Evolutionary conservation across 2,113 vertebrate genomes (phyloP).

Genomic region (Otus sunia): DNA sequence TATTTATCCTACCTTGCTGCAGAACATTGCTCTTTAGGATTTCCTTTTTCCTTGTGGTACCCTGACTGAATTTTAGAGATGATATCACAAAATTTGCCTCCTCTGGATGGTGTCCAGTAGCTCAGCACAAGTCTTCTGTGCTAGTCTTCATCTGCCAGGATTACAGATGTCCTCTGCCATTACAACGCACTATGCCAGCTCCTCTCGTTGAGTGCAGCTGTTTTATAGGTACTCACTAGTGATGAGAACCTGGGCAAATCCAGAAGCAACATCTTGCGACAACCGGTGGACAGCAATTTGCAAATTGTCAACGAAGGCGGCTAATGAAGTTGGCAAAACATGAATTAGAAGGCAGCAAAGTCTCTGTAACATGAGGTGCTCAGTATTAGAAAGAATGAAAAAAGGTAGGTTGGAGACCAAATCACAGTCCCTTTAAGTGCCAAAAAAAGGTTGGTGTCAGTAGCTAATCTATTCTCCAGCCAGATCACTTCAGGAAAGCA

Average conservation of each 20-base stretch:
- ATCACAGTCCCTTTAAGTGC: neutral
- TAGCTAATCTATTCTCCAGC: neutral
- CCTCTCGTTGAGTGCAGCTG: neutral
- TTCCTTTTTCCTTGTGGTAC: neutral
- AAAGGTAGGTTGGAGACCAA: neutral
- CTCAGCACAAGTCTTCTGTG: neutral
- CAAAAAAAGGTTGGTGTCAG: neutral
- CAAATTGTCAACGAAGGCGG: neutral
- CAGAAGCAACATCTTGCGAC: neutral
- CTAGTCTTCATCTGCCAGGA: neutral
- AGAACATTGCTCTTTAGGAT: neutral
- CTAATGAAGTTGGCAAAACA: neutral
- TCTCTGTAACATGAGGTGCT: neutral
- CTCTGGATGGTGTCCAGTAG: neutral
- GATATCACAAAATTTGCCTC: neutral
- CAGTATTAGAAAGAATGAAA: neutral
- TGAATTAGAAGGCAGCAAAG: neutral
- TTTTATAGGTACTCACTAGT: rapidly evolving
- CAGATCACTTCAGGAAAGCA: neutral
- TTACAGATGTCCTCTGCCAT: neutral
- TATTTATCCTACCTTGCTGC: neutral
- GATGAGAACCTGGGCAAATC: neutral
- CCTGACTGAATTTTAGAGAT: neutral
- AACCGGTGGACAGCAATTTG: neutral
- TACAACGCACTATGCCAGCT: rapidly evolving